Evolutionary conservation across 1,140 invertebrate species (phyloP), one percentile per base, ranked within the genome.

Genomic region (Drosophila sechellia): DNA sequence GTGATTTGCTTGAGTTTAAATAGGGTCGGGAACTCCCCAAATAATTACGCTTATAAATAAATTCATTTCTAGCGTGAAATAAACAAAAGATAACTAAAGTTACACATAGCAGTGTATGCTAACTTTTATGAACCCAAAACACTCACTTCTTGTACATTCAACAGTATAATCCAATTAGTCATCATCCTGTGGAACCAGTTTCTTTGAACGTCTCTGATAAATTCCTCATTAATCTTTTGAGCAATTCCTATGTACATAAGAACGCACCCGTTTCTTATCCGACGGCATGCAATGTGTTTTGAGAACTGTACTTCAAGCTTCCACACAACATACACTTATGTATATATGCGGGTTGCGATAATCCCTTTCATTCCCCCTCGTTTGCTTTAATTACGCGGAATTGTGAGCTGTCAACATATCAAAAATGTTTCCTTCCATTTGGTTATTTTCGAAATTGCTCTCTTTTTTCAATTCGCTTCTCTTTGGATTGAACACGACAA

Each of bases 361-460:
- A 37, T 48, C 34, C 17, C 13, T 3, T 35, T 65, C 22, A n/a
- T 31, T 25, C 4, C 15, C 8, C 25, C 35, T 39, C 27, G 4
- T 34, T 65, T 13, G 35, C 45, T 8, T 34, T 60, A 65, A 50
- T 65, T 66, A 42, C n/a, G 22, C 35, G 8, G 59, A 65, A 66
- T 35, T 42, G 35, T 42, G 35, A 34, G 45, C 45, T 66, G 60
- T 66, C 64, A 66, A 66, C 64, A 52, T 65, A 65, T 42, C 64
- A 35, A 60, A 63, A 64, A 35, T 60, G 55, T 60, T 45, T 60
- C n/a, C 13, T 60, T 66, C 50, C 50, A 61, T 66, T 66, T 42
- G 60, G 13, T 27, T 35, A 42, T 40, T 52, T 66, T 66, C 50
- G 25, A 66, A 66, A 42, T 66, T 46, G 25, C n/a, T 66, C 34